phyloP scores from a whole-genome alignment of 2,888 invertebrate species.

The Leptinotarsa peninsularis region DNA sequence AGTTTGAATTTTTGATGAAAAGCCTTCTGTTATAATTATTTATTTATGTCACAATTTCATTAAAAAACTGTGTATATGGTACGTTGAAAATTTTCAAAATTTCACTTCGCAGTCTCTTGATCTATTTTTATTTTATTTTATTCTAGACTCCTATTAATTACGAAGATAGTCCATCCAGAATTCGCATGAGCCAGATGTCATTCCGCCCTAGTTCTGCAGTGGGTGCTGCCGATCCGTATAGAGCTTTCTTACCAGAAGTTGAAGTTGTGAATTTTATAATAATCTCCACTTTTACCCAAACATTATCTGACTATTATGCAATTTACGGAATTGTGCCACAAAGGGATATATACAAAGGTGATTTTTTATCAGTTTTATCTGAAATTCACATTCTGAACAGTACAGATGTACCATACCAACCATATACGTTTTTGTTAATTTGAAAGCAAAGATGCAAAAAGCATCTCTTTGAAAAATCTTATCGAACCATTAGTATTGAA shows the following conservation, averaged over 20 bases:
- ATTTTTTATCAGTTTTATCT: neutral
- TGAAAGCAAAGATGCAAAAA: too few species aligned
- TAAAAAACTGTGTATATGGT: too few species aligned
- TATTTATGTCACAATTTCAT: too few species aligned
- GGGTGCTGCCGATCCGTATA: slow-evolving; percentile 32
- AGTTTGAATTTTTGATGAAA: too few species aligned
- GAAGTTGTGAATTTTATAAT: slow-evolving; percentile 48
- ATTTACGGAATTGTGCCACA: slow-evolving; percentile 47
- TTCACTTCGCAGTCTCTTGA: too few species aligned
- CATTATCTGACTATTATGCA: slow-evolving; percentile 38
- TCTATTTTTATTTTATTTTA: neutral
- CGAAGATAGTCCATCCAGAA: neutral
- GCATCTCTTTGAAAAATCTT: too few species aligned
- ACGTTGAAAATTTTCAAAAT: too few species aligned
- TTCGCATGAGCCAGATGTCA: slow-evolving; percentile 8
- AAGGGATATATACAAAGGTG: slow-evolving; percentile 50
- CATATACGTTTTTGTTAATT: too few species aligned
- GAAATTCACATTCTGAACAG: too few species aligned
- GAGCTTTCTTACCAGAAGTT: slow-evolving; percentile 46
- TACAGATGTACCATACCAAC: too few species aligned
- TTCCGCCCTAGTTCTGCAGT: neutral
- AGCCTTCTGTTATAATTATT: too few species aligned
- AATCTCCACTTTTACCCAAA: slow-evolving; percentile 40
- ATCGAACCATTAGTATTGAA: too few species aligned
- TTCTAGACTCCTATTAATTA: neutral